Evolutionary conservation across 2,113 vertebrate genomes (phyloP).

Genomic region (Raja brachyura): DNA sequence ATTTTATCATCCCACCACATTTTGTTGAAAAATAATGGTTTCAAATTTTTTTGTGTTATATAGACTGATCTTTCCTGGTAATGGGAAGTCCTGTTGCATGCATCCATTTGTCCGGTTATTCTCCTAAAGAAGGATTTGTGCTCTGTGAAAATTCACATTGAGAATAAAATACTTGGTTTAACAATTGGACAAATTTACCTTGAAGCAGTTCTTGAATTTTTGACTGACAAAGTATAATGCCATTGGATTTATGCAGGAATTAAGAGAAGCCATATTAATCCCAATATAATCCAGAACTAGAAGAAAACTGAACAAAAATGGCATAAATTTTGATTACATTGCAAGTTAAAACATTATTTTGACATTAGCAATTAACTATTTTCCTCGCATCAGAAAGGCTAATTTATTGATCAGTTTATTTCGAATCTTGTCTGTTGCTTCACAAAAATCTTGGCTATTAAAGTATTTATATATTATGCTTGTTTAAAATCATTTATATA

Average conservation of each 20-base stretch:
- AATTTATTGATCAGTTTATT: not conserved
- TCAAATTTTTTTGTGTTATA: not conserved
- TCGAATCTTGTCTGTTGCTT: not conserved
- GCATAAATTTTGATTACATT: not conserved
- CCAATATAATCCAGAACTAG: slow-evolving; percentile 86
- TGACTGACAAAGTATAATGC: slow-evolving; percentile 85
- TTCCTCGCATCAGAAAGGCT: not conserved
- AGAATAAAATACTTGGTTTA: slow-evolving; percentile 12
- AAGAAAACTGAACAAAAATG: slow-evolving; percentile 61
- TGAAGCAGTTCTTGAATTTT: slow-evolving; percentile 89
- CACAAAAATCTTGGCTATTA: not conserved
- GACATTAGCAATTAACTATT: not conserved
- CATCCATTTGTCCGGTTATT: not conserved
- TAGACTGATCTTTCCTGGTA: not conserved
- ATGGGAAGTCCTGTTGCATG: not conserved
- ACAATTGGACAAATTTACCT: slow-evolving; percentile 56
- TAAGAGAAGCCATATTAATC: slow-evolving; percentile 88
- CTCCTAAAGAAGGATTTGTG: not conserved
- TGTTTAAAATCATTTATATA: not conserved
- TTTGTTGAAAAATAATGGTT: too few relatives aligned
- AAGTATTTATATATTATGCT: not conserved
- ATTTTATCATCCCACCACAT: too few relatives aligned
- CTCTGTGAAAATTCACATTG: not conserved
- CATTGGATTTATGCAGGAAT: slow-evolving; percentile 87
- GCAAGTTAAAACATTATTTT: not conserved